A percentile compares a stretch with the other conserved stretches of the same genome.
Conservation (phyloP, 2,888 invertebrate species). For the Adelphocoris suturalis region DNA sequence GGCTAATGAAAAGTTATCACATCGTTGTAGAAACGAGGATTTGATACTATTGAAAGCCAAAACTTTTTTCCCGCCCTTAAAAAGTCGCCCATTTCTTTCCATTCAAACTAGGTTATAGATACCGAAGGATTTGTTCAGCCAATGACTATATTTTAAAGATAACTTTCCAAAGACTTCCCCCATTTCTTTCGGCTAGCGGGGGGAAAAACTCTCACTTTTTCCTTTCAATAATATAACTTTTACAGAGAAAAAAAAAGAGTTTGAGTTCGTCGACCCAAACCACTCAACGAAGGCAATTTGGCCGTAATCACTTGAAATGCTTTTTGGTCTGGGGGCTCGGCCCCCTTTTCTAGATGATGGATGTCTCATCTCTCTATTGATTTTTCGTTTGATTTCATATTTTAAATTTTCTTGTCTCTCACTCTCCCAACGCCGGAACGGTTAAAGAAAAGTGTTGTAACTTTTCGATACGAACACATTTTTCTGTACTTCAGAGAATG, state of each 20-base stretch:
- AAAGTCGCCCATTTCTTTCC: neutral
- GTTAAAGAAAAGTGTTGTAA: too few species aligned
- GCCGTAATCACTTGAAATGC: constrained; percentile 27
- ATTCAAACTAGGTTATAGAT: constrained; percentile 31
- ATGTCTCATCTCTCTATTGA: neutral
- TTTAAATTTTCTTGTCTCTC: too few species aligned
- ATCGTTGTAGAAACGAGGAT: neutral
- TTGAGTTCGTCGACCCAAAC: constrained; percentile 3
- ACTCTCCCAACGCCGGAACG: too few species aligned
- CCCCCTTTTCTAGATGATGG: neutral
- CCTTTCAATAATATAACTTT: constrained; percentile 39
- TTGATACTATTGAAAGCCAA: neutral
- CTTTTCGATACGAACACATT: too few species aligned
- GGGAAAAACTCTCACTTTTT: neutral
- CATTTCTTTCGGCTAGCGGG: neutral
- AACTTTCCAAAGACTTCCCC: neutral
- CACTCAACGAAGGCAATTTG: constrained; percentile 37
- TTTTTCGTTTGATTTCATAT: too few species aligned
- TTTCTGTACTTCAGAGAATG: too few species aligned
- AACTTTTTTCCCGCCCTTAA: neutral
- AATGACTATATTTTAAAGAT: constrained; percentile 15
- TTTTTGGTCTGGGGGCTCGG: neutral
- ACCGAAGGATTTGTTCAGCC: constrained; percentile 19
- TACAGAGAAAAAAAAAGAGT: neutral
- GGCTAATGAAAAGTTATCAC: neutral